Evolutionary conservation across 2,113 vertebrate species (phyloP), one percentile per base, ranked within the genome.

Genomic region (Steatornis caripensis): DNA sequence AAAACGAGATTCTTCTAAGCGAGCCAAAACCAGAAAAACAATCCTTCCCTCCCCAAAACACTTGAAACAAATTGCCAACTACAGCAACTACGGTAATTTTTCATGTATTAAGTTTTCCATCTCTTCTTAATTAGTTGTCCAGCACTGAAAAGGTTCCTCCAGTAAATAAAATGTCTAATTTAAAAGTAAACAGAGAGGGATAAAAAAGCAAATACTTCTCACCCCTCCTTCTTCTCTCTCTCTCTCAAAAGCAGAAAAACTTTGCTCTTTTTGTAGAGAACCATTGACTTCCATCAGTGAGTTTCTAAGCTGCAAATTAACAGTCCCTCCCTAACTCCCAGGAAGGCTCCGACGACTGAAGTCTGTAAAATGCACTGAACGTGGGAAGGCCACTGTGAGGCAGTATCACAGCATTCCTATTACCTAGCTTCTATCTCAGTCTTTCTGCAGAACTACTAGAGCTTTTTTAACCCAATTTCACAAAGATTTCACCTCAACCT

Each of bases 401-500:
- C 22, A 77, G 65, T 8, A 91, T 32, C 89, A 72, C 89, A 92
- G 91, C 70, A 79, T 48, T 90, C 69, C 91, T 77, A 89, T 84
- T 82, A 92, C 49, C 77, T 60, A 78, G 48, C 72, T 87, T 82
- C 3, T 65, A 60, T 58, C 69, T 83, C 74, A 78, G 79, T 64
- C 92, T 85, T 76, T 93, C 57, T 95, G 86, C 89, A 93, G 53
- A 95, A 79, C 86, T 84, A 76, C 77, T 9, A 72, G 80, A 71
- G 95, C 69, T 93, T 97, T 94, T 95, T 96, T 76, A 95, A 96
- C 80, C 74, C 90, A 74, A 92, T 97, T 95, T 96, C 92, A 95
- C 83, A 89, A 84, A 95, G 92, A 97, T 93, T 97, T 97, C 94
- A 97, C 96, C 94, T 97, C 95, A 92, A 93, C 72, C 90, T 93